Evolutionary conservation across 2,113 vertebrate genomes (phyloP), one percentile per base, ranked within the genome.

Genomic region (Drymodes brunneopygia): DNA sequence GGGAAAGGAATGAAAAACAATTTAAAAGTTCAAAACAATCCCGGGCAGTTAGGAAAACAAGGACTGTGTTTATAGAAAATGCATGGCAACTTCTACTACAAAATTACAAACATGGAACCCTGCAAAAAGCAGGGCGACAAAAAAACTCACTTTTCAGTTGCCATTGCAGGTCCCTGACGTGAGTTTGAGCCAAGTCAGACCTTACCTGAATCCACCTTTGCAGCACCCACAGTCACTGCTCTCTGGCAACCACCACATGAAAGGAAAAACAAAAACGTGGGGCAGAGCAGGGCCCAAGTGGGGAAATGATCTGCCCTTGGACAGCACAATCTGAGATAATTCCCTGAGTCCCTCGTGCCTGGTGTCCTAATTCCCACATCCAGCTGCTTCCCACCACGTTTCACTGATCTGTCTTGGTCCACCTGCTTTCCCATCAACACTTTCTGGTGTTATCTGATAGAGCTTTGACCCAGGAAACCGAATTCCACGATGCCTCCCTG

Each of bases 401-500:
- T 35, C 33, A 61, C 45, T 48, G 62, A 21, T 79, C 88, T 75
- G 51, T 64, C 71, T 85, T 85, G 62, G 25, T 94, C 96, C 95
- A 97, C 98, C 98, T 97, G 97, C 50, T 96, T 98, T 84, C 95
- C 95, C 90, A 98, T 97, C 3, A 98, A 95, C 53, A 97, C 97
- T 91, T 98, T 98, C 95, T 97, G 97, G 95, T 98, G 98, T 95
- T 98, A 98, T 82, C 98, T 98, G 91, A 98, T 97, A 47, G 95
- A 98, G 85, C 98, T 98, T 98, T 99, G 98, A 96, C 97, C 98
- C 96, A 98, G 98, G 97, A 98, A 98, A 97, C 98, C 94, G 25
- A 98, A 98, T 66, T 98, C 98, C 86, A 98, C 96, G 36, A 98
- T 86, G 31, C 42, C 77, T 1, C 97, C 83, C 23, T 94, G 96